Conservation (phyloP, 2,888 invertebrate genomes). For the Epsilonema sp. region DNA sequence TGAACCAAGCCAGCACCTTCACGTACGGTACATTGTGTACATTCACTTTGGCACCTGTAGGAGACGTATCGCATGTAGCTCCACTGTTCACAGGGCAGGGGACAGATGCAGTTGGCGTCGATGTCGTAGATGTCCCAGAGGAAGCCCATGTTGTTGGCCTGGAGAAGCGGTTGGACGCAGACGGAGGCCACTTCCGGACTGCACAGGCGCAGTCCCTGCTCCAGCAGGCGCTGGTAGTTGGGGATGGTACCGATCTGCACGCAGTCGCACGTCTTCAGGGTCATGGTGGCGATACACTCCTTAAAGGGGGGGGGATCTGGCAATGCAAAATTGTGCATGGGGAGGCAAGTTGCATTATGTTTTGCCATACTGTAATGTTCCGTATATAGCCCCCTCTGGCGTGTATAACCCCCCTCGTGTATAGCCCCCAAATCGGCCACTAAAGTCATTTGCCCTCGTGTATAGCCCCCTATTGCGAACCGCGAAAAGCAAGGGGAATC, state of each 20-base stretch:
- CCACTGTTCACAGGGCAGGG: conserved; percentile 3
- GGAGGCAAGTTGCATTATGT: too few relatives aligned
- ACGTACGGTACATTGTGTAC: too few relatives aligned
- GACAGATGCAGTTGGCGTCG: conserved; percentile 3
- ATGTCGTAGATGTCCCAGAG: conserved; percentile 5
- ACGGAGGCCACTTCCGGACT: neutral
- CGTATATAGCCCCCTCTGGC: too few relatives aligned
- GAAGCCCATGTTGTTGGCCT: conserved; percentile 5
- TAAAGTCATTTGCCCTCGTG: too few relatives aligned
- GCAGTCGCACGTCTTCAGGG: neutral
- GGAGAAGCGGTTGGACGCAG: conserved; percentile 4
- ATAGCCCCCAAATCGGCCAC: too few relatives aligned
- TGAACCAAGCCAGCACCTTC: too few relatives aligned
- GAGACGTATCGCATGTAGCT: neutral
- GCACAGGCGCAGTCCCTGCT: neutral
- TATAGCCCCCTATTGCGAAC: too few relatives aligned
- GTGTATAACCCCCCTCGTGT: too few relatives aligned
- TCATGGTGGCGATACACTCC: conserved; percentile 4
- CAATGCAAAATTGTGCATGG: too few relatives aligned
- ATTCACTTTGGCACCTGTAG: neutral
- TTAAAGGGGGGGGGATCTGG: too few relatives aligned
- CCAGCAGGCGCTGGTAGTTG: neutral
- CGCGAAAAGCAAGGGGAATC: too few relatives aligned
- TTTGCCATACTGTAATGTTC: too few relatives aligned
- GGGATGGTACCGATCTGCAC: conserved; percentile 2